Evolutionary conservation across 2,113 vertebrate genomes (phyloP).

Genomic region (Heloderma charlesbogerti): DNA sequence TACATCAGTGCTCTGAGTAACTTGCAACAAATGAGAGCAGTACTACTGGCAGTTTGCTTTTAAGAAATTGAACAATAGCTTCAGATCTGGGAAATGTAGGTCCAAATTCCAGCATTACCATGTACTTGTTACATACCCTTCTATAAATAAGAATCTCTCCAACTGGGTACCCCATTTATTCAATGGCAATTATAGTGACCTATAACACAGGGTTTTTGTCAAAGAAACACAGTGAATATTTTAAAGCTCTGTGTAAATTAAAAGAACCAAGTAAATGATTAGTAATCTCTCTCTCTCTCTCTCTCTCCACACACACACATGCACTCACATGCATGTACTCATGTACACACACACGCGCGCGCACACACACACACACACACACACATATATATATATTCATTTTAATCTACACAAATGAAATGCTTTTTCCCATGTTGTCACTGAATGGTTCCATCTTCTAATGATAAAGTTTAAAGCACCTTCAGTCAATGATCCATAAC

Average conservation of each 20-base stretch:
- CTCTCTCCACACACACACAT: too few relatives aligned
- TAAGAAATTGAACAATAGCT: neutral
- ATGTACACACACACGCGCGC: too few relatives aligned
- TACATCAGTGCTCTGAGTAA: neutral
- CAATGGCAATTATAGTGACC: neutral
- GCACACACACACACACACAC: too few relatives aligned
- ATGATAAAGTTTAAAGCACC: neutral
- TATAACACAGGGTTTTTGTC: neutral
- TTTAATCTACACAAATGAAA: neutral
- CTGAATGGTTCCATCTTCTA: neutral
- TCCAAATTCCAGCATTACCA: neutral
- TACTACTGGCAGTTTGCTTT: neutral
- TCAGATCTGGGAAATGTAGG: neutral
- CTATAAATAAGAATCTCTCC: neutral
- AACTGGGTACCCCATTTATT: too few relatives aligned
- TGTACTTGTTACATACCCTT: neutral
- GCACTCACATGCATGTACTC: too few relatives aligned
- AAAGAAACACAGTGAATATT: neutral
- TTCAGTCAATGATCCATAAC: neutral
- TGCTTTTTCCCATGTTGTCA: neutral
- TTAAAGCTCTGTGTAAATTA: neutral
- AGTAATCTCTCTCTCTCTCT: too few relatives aligned
- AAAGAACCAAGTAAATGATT: neutral
- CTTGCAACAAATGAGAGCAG: neutral
- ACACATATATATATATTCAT: too few relatives aligned